Base-by-base conservation (phyloP, 2,888 invertebrate genomes). In the Rhogogaster chlorosoma region DNA sequence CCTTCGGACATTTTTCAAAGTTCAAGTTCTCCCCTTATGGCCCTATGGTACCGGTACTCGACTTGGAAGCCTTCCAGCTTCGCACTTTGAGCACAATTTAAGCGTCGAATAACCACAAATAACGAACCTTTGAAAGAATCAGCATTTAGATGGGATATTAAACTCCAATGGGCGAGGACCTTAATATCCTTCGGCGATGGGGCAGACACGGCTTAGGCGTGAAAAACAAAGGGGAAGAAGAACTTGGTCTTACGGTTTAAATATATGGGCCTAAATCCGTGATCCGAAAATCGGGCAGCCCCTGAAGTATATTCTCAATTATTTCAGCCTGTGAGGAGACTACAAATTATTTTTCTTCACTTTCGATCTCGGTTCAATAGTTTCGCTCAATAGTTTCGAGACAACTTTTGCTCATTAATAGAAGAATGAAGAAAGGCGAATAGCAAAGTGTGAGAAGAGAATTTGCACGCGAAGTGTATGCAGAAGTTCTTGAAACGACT, bases 71-170 rank as follows among this genome's bases (percentile, higher is more conserved):
- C 87, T 73, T 86, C 85, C 84, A 86, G 85, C 86, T 87, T 86
- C 71, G 38, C 80, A 42, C 86, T 78, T 86, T 86, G 86, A 89
- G 87, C 88, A 87, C 86, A 87, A 89, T 89, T 88, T 90, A 89
- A 89, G 86, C 85, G 87, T 36, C 80, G 87, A 89, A 88, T 90
- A 89, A 90, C 89, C 87, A 87, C 88, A 88, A 90, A 90, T 90
- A 89, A 89, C 86, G 88, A 89, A 86, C 87, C 89, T 89, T 88
- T 86, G 88, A 87, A 88, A 89, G 88, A 89, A 90, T 90, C 89
- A 89, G 89, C 90, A 90, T 90, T 90, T 90, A 90, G 88, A 90
- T 90, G 87, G 88, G 86, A 87, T 87, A 89, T 90, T 90, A 89
- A 86, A 83, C 85, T 73, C 22, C 42, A 57, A 84, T 61, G 84